A percentile compares a stretch with the other conserved stretches of the same genome.
These are phyloP conservation scores for Falco rusticolus DNA, from an alignment of 2,797 vertebrate species.

Conservation along the genomic window DNA sequence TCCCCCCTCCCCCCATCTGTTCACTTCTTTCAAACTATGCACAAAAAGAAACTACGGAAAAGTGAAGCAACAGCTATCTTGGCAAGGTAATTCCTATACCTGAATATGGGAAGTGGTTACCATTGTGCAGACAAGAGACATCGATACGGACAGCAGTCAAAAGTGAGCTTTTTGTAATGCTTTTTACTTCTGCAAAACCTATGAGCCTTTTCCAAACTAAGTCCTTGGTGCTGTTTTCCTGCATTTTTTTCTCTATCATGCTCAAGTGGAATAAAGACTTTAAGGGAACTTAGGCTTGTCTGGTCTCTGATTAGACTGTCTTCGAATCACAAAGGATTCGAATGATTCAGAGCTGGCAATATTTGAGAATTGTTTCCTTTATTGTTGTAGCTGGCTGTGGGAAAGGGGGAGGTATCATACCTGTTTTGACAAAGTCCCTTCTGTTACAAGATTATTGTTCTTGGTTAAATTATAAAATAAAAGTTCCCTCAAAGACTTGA, in stretches of 20 bases:
- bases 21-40: neutral
- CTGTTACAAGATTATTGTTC: neutral
- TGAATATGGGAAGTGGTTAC: neutral
- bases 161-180: neutral
- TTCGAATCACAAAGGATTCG: neutral
- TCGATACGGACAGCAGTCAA: neutral
- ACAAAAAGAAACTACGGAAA: neutral
- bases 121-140: neutral
- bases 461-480: slow-evolving; percentile 1
- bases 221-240: neutral
- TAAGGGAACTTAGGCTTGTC: neutral
- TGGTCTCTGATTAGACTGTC: neutral
- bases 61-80: neutral
- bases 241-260: neutral
- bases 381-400: neutral
- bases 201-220: neutral
- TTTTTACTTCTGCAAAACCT: neutral
- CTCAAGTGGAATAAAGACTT: neutral
- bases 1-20: neutral
- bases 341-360: neutral
- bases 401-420: neutral
- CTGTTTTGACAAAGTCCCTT: neutral
- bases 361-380: neutral
- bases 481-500: neutral
- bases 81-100: neutral